Conservation (phyloP, 2,888 invertebrate genomes). For the Tolmerus cingulatus region DNA sequence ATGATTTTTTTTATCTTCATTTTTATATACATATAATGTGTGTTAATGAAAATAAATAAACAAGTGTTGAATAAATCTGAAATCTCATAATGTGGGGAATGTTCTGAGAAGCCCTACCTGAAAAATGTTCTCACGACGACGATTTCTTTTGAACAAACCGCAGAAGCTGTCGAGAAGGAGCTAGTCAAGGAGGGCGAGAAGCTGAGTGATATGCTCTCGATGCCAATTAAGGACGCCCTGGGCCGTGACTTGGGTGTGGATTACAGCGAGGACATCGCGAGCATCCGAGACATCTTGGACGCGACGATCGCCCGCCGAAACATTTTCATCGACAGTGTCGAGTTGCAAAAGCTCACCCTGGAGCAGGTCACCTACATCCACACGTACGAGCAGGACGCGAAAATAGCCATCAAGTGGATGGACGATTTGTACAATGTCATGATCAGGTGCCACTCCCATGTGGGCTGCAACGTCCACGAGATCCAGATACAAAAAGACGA, state of each 20-base stretch:
- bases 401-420: constrained; percentile 80
- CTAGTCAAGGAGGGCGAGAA: constrained; percentile 78
- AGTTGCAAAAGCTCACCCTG: constrained; percentile 77
- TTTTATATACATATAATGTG: background rate
- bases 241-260: constrained; percentile 75
- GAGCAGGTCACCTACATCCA: constrained; percentile 80
- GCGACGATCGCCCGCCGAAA: constrained; percentile 74
- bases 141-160: constrained; percentile 15
- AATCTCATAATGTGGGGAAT: background rate
- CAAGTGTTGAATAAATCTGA: background rate
- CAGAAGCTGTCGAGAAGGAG: constrained; percentile 73
- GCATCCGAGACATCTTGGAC: constrained; percentile 75
- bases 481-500: constrained; percentile 79
- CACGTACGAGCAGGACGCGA: constrained; percentile 78
- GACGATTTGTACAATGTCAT: constrained; percentile 77
- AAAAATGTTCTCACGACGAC: background rate
- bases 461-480: constrained; percentile 77
- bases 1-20: too few relatives aligned
- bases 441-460: constrained; percentile 73
- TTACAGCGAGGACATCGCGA: constrained; percentile 76
- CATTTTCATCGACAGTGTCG: constrained; percentile 77
- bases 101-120: background rate
- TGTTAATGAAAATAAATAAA: background rate
- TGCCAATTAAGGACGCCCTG: constrained; percentile 80
- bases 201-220: constrained; percentile 77